Evolutionary conservation across 2,797 vertebrate species (phyloP).

Genomic region (Euphonia xanthogaster): DNA sequence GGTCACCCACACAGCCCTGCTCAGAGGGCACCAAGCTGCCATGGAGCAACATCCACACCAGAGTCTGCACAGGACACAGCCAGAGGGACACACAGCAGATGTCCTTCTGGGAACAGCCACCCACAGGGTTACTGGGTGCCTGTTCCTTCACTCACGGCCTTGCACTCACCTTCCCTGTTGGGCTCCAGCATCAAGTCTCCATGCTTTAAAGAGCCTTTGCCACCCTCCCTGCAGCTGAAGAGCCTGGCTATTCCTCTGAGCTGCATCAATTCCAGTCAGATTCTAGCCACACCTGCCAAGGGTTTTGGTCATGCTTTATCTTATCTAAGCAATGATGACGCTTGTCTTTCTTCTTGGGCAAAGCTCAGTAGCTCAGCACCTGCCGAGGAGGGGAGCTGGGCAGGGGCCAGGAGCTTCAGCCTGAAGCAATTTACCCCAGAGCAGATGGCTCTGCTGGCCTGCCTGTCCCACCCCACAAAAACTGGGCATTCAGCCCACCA

Average conservation of each 20-base stretch:
- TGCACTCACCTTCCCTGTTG: not conserved
- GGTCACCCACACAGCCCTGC: not conserved
- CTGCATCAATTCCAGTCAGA: not conserved
- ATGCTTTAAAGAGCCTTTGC: not conserved
- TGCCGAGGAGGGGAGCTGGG: not conserved
- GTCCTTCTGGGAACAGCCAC: not conserved
- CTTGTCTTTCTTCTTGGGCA: not conserved
- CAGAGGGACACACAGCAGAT: not conserved
- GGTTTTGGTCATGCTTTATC: not conserved
- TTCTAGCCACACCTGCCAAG: not conserved
- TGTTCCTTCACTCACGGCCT: not conserved
- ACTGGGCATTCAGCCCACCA: not conserved
- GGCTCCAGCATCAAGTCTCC: not conserved
- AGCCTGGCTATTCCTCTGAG: not conserved
- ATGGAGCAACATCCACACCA: not conserved
- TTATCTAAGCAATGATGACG: not conserved
- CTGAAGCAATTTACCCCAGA: not conserved
- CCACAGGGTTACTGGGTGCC: not conserved
- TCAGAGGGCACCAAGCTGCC: fast-evolving
- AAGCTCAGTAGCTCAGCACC: conserved; percentile 3
- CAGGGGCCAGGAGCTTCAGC: not conserved
- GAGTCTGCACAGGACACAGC: not conserved
- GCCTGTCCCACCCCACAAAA: not conserved
- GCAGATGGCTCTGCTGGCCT: not conserved
- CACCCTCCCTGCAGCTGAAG: not conserved